Base-by-base conservation (phyloP, 2,888 invertebrate species). In the Cryptosula pallasiana region DNA sequence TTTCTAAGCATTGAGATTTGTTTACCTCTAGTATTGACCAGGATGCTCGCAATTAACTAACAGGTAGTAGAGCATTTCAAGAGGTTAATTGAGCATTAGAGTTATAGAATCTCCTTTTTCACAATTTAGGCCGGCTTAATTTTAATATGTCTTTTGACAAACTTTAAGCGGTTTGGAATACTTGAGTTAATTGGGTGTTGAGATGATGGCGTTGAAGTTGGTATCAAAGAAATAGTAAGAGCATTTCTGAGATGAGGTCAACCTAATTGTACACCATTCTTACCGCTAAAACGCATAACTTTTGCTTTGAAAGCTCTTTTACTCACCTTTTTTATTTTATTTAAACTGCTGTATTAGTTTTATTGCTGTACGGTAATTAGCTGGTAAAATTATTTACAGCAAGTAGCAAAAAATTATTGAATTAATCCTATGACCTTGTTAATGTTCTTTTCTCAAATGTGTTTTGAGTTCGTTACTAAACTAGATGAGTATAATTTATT, bases 321-420 rank as follows among this genome's bases (percentile, higher is more conserved):
- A 25, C 13, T 5, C 13, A 9, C 32, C 9, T 27, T 16, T 63
- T 63, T 63, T 27, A 63, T 63, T 13, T 63, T 13, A 27, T 45
- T 32, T 32, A 29, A 63, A 63, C 32, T 32, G 27, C 27, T 32
- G 3, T 63, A 32, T 32, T 32, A 32, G 63, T 27, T 63, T 55
- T 63, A 63, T 63, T 63, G 27, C 23, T 57, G 16, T 63, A 63
- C 32, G 32, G 20, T 63, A 3, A 63, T 63, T 63, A 63, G 45
- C 5, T 45, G 45, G 9, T 45, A 45, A n/a, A n/a, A n/a, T n/a
- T n/a, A n/a, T n/a, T n/a, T n/a, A n/a, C n/a, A n/a, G n/a, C n/a
- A n/a, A n/a, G n/a, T n/a, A n/a, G n/a, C n/a, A n/a, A n/a, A n/a
- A n/a, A n/a, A n/a, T n/a, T n/a, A n/a, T n/a, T n/a, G n/a, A n/a